phyloP scores from a whole-genome alignment of 1,140 invertebrate genomes.

The Hermatobates lingyangjiaoensis region DNA sequence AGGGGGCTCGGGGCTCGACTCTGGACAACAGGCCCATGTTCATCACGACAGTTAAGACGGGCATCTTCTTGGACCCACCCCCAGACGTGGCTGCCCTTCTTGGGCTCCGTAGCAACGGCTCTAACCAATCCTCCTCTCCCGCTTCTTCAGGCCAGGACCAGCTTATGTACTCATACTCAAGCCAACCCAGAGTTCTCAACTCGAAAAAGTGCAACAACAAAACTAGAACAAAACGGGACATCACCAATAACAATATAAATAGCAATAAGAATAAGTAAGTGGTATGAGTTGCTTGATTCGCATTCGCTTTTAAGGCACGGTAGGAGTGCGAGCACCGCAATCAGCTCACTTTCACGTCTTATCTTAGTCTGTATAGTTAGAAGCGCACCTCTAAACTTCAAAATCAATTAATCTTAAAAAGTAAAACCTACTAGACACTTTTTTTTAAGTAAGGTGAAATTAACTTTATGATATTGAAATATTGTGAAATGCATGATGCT shows the following conservation, averaged over 20 bases:
- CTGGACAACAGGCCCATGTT: conserved; percentile 26
- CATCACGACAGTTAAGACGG: conserved; percentile 55
- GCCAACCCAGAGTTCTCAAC: conserved; percentile 31
- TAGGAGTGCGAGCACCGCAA: too few relatives aligned
- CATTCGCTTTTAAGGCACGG: too few relatives aligned
- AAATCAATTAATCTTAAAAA: too few relatives aligned
- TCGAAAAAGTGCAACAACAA: conserved; percentile 11
- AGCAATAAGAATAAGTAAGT: conserved; percentile 7
- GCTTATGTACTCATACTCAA: conserved; percentile 36
- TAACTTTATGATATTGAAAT: too few relatives aligned
- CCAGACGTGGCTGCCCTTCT: conserved; percentile 44
- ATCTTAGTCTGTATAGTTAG: too few relatives aligned
- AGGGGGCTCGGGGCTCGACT: neutral
- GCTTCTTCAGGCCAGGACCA: conserved; percentile 25
- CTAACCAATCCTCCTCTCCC: conserved; percentile 14
- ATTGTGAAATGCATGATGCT: too few relatives aligned
- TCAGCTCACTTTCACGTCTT: too few relatives aligned
- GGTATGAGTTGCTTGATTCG: too few relatives aligned
- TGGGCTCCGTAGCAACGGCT: conserved; percentile 25
- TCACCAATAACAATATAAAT: neutral
- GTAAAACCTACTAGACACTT: too few relatives aligned
- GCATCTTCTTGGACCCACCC: conserved; percentile 55
- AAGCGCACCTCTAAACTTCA: too few relatives aligned
- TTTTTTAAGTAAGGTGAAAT: too few relatives aligned
- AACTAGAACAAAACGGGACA: conserved; percentile 4